Evolutionary conservation across 2,113 vertebrate species (phyloP).

Genomic region (Polypterus senegalus): DNA sequence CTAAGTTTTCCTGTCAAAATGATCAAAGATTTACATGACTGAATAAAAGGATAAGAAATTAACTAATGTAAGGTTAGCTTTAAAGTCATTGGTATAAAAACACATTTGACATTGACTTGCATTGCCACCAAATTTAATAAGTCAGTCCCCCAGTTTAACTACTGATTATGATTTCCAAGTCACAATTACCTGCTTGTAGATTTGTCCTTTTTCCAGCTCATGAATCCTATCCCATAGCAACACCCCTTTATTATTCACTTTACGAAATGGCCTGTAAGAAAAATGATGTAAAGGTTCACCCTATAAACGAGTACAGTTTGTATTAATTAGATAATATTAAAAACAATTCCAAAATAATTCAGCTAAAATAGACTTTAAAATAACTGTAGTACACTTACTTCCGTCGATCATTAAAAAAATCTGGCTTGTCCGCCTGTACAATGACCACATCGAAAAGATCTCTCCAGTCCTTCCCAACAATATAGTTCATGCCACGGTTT

Average conservation of each 20-base stretch:
- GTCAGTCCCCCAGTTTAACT: too few species aligned
- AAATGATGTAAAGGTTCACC: slow-evolving; percentile 5
- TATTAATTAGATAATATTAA: too few species aligned
- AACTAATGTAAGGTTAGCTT: too few species aligned
- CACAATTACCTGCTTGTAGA: slow-evolving; percentile 85
- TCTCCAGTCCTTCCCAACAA: slow-evolving; percentile 90
- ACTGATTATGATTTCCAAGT: too few species aligned
- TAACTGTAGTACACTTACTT: slow-evolving; percentile 52
- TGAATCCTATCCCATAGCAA: slow-evolving; percentile 93
- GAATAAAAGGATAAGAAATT: too few species aligned
- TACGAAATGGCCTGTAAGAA: slow-evolving; percentile 74
- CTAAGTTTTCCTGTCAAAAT: too few species aligned
- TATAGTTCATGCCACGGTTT: slow-evolving; percentile 87
- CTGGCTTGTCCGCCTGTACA: slow-evolving; percentile 90
- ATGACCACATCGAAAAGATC: slow-evolving; percentile 95
- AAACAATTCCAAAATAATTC: too few species aligned
- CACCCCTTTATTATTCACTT: slow-evolving; percentile 81
- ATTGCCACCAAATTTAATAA: too few species aligned
- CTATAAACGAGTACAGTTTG: background rate
- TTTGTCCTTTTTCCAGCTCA: slow-evolving; percentile 84
- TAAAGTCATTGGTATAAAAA: too few species aligned
- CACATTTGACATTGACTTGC: too few species aligned
- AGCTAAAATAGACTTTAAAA: background rate
- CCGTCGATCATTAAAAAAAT: slow-evolving; percentile 90
- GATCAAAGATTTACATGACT: too few species aligned